A percentile compares a stretch with the other conserved stretches of the same genome.
Evolutionary conservation across 35 echinoderm and acorn worm species (phyloP).

Genomic region (Stichopus chloronotus): DNA sequence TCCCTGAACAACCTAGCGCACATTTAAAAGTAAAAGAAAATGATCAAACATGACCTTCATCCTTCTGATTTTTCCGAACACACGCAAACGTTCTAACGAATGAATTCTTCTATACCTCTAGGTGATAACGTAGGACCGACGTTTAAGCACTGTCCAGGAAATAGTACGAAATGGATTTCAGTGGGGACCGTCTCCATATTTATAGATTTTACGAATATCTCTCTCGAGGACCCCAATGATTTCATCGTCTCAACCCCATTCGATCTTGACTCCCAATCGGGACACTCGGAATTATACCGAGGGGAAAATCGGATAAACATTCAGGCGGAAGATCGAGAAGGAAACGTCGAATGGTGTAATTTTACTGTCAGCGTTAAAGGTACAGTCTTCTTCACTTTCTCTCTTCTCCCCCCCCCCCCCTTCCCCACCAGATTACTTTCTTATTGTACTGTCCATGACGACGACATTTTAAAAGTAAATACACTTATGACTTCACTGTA

Average conservation of each 20-base stretch:
- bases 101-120: not conserved
- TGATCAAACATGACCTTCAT: not conserved
- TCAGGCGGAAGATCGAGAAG: not conserved
- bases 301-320: not conserved
- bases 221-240: not conserved
- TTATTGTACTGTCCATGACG: no score
- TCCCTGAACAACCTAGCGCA: no score
- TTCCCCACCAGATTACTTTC: not conserved
- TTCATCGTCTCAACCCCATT: not conserved
- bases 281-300: not conserved
- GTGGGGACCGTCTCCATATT: not conserved
- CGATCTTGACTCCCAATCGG: no score
- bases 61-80: not conserved
- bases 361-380: not conserved
- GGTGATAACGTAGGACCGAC: not conserved
- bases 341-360: conserved; percentile 18
- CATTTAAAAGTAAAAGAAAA: not conserved
- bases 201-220: not conserved
- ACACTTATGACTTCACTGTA: not conserved
- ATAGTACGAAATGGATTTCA: not conserved
- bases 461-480: no score
- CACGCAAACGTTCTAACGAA: no score
- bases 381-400: not conserved
- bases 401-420: not conserved
- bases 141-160: not conserved